Conservation (phyloP, 2,113 vertebrate species). For the Quiscalus mexicanus region DNA sequence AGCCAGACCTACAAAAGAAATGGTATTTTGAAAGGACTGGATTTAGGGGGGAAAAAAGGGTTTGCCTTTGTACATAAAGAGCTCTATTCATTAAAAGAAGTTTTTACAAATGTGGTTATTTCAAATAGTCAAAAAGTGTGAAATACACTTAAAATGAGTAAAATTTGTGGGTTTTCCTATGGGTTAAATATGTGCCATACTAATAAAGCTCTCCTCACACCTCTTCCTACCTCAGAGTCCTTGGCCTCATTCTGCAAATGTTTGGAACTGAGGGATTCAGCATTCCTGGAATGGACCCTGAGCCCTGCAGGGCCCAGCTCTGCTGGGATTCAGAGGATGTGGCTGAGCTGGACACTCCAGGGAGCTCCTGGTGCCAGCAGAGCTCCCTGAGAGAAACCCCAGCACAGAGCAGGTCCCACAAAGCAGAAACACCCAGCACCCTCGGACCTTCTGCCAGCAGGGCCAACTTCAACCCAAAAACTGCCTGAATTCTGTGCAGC, state of each 20-base stretch:
- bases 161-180: conserved; percentile 54
- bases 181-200: conserved; percentile 49
- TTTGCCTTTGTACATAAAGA: conserved; percentile 66
- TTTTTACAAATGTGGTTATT: conserved; percentile 64
- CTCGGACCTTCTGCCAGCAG: not conserved
- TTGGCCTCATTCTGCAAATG: conserved; percentile 28
- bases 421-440: not conserved
- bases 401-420: not conserved
- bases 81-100: conserved; percentile 58
- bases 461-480: not conserved
- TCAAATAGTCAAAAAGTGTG: conserved; percentile 53
- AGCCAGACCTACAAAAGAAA: conserved; percentile 72
- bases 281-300: not conserved
- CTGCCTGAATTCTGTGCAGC: not conserved
- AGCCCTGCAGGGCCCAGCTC: not conserved
- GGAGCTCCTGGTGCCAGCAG: not conserved
- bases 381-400: not conserved
- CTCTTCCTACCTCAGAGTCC: not conserved
- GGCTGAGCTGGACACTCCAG: not conserved
- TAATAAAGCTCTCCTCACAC: conserved; percentile 59
- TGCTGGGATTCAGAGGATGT: not conserved
- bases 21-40: conserved; percentile 30
- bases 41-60: not conserved
- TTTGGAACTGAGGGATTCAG: conserved; percentile 16
- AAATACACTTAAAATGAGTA: conserved; percentile 61